Evolutionary conservation across 2,888 invertebrate species (phyloP), one percentile per base, ranked within the genome.

Genomic region (Heliconius charithonia): DNA sequence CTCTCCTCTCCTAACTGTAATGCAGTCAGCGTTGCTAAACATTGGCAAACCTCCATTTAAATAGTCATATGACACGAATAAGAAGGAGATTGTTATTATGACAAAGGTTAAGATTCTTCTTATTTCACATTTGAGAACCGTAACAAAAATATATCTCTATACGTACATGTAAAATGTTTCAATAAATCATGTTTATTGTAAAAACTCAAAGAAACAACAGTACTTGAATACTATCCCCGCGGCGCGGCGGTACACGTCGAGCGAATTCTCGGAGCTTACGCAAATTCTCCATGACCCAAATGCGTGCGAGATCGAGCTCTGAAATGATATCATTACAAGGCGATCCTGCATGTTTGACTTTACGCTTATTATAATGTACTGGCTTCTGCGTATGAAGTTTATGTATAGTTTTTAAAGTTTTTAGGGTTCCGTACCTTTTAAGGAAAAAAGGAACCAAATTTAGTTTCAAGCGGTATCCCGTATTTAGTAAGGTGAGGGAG

Each of bases 221-320:
- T 80, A 81, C 80, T 0, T 1, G 37, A 79, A 82, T 82, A 82
- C 81, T 83, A 83, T 83, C 83, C 80, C 82, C 78, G 27, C 41
- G 19, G 41, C 81, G 63, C 41, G 22, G 37, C 82, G 79, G 69
- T 45, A 56, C 16, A 32, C 73, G 72, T 77, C 66, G 72, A 75
- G 75, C 62, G 76, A 65, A 79, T 84, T 83, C 83, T 81, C 76
- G 78, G 81, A 80, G 81, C 79, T 81, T 77, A 80, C 81, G 80
- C 80, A 82, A 80, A 82, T 76, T 79, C 80, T 76, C 84, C 84
- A 82, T 84, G 83, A 82, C 84, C 84, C 74, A 81, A 82, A 84
- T 81, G 71, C 75, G 82, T 79, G 79, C 80, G 76, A 81, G 78
- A 79, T 83, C 79, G 77, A 81, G 79, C 83, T 79, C 78, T 45